These are phyloP conservation scores for Anorthoa munda DNA, from an alignment of 2,888 invertebrate species.

Conservation along the genomic window DNA sequence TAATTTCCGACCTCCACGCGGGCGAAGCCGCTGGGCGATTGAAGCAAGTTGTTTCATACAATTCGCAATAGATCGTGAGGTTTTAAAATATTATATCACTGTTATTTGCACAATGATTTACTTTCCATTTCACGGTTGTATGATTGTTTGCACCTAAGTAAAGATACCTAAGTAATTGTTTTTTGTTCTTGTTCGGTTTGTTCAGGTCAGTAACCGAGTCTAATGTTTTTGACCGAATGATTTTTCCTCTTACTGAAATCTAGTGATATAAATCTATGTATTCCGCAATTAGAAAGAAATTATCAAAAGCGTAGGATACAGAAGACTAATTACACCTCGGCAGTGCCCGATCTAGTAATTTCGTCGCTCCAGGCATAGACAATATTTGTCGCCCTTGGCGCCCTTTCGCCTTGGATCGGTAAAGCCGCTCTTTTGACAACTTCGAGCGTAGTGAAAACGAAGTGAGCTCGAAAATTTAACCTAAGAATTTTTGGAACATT, in stretches of 20 bases:
- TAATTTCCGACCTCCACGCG: background rate
- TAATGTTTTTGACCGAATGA: slow-evolving; percentile 19
- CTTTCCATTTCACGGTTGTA: slow-evolving; percentile 71
- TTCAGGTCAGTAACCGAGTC: slow-evolving; percentile 33
- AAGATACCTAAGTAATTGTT: slow-evolving; percentile 26
- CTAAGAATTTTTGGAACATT: no score
- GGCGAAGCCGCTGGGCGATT: background rate
- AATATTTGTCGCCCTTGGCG: no score
- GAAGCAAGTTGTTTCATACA: slow-evolving; percentile 28
- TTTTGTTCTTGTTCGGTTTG: slow-evolving; percentile 21
- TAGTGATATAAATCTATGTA: no score
- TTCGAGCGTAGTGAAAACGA: no score
- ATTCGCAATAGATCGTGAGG: slow-evolving; percentile 62
- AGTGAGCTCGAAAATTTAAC: no score
- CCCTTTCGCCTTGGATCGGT: no score
- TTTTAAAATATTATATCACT: slow-evolving; percentile 67
- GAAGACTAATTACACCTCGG: no score
- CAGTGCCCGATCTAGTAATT: no score
- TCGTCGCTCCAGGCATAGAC: no score
- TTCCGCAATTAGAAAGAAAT: no score
- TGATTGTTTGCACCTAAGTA: slow-evolving; percentile 52
- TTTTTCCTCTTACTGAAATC: slow-evolving; percentile 15
- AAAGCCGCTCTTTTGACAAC: no score
- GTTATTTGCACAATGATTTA: slow-evolving; percentile 66
- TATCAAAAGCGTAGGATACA: no score